Conservation (phyloP, 2,888 invertebrate genomes). For the Drosophila crucigera region DNA sequence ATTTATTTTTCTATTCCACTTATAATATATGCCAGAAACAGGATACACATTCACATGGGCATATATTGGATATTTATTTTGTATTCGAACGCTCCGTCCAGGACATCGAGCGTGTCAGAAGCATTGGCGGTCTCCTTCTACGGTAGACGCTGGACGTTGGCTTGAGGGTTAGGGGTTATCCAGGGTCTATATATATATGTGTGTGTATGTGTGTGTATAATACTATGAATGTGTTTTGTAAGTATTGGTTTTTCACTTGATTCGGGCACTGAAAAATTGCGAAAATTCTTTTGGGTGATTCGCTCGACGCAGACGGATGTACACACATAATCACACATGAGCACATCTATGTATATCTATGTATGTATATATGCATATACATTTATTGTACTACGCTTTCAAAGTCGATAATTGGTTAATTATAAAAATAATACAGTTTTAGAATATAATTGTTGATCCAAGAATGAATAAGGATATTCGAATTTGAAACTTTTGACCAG, state of each 20-base stretch:
- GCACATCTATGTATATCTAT: slow-evolving; percentile 16
- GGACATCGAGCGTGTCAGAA: slow-evolving; percentile 73
- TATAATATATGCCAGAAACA: slow-evolving; percentile 84
- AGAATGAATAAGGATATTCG: not conserved
- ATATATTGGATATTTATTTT: slow-evolving; percentile 82
- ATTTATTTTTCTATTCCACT: slow-evolving; percentile 84
- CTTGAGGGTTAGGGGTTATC: slow-evolving; percentile 55
- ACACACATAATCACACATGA: slow-evolving; percentile 4
- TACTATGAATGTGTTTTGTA: slow-evolving; percentile 42
- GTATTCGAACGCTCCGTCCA: slow-evolving; percentile 74
- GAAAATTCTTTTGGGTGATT: slow-evolving; percentile 81
- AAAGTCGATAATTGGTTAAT: not conserved
- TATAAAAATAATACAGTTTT: not conserved
- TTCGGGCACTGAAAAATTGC: slow-evolving; percentile 78
- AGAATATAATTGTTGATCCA: not conserved
- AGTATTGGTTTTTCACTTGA: slow-evolving; percentile 65
- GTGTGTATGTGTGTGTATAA: slow-evolving; percentile 17
- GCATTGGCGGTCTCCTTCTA: slow-evolving; percentile 56
- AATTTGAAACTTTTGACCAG: not conserved
- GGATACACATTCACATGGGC: slow-evolving; percentile 79
- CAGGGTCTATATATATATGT: slow-evolving; percentile 39
- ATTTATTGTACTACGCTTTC: not conserved
- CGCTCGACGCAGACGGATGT: slow-evolving; percentile 53
- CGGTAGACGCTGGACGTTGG: slow-evolving; percentile 52
- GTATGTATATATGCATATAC: slow-evolving; percentile 2